Evolutionary conservation across 2,888 invertebrate genomes (phyloP).

Genomic region (Hirtodrosophila trivittata): DNA sequence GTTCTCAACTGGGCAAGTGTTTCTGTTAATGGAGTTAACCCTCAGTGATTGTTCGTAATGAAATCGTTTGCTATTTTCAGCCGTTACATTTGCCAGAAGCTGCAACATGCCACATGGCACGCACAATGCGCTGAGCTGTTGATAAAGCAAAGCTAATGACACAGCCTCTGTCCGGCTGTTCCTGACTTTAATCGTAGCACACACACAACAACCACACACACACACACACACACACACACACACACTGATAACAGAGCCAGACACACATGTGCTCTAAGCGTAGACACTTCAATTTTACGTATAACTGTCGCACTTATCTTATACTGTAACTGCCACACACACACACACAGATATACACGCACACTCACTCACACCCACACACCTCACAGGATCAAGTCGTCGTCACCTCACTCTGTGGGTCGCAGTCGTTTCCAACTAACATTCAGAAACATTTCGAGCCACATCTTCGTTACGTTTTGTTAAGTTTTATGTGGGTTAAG

Average conservation of each 20-base stretch:
- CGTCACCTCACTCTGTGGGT: conserved; percentile 33
- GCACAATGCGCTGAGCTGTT: conserved; percentile 44
- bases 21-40: no score
- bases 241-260: conserved; percentile 8
- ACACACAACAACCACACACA: conserved; percentile 16
- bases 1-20: no score
- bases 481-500: conserved; percentile 60
- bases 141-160: conserved; percentile 52
- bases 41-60: background rate
- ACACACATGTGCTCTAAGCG: conserved; percentile 13
- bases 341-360: background rate
- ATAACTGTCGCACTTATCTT: conserved; percentile 53
- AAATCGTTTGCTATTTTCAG: conserved; percentile 34
- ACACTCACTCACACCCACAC: conserved; percentile 3
- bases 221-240: conserved; percentile 7
- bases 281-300: conserved; percentile 57
- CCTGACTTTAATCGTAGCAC: conserved; percentile 30
- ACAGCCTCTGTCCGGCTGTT: conserved; percentile 30
- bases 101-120: conserved; percentile 29
- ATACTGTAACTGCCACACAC: conserved; percentile 24
- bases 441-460: conserved; percentile 29
- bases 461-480: conserved; percentile 56
- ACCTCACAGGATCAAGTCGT: conserved; percentile 13
- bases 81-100: conserved; percentile 39
- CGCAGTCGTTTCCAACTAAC: conserved; percentile 20